A percentile compares a stretch with the other conserved stretches of the same genome.
Evolutionary conservation across 2,113 vertebrate genomes (phyloP).

Genomic region (Gymnogyps californianus): DNA sequence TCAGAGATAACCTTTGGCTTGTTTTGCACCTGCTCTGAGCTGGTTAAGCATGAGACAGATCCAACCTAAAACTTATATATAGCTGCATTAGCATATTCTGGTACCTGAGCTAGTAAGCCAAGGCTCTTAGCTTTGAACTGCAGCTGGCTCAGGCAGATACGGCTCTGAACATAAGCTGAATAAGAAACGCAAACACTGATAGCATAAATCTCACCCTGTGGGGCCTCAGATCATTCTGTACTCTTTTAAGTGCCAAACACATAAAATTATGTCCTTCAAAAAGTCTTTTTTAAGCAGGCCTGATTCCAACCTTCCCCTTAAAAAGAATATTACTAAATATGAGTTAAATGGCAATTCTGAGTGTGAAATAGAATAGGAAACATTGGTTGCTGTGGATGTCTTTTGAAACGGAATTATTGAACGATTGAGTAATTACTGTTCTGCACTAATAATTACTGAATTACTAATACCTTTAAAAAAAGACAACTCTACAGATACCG

Average conservation of each 20-base stretch:
- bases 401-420: background rate
- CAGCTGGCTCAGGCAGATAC: background rate
- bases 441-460: background rate
- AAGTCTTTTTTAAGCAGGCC: background rate
- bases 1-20: background rate
- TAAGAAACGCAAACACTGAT: background rate
- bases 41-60: background rate
- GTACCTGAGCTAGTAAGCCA: background rate
- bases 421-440: background rate
- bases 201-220: background rate
- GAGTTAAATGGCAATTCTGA: background rate
- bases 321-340: background rate
- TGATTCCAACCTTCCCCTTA: background rate
- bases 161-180: background rate
- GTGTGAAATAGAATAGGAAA: background rate
- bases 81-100: background rate
- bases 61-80: fast-evolving
- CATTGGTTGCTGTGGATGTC: background rate
- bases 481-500: background rate
- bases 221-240: background rate
- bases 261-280: background rate
- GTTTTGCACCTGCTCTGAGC: background rate
- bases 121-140: background rate
- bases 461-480: background rate
- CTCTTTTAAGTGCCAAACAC: slow-evolving; percentile 2